phyloP scores from a whole-genome alignment of 2,797 vertebrate genomes.

The Cygnus olor region DNA sequence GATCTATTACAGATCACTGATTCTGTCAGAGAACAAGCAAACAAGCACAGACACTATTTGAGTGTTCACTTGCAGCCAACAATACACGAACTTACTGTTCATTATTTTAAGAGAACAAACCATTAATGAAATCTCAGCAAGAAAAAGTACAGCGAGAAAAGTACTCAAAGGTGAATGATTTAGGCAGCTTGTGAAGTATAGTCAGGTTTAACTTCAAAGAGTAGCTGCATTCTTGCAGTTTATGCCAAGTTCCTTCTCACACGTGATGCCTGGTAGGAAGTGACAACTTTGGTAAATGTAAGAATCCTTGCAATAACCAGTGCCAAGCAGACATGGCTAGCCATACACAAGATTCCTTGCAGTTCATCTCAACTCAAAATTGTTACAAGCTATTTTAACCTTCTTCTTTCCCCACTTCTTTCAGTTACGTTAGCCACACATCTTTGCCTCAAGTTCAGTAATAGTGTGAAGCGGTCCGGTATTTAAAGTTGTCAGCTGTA shows the following conservation, averaged over 20 bases:
- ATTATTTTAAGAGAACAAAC: background rate
- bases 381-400: background rate
- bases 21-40: conserved; percentile 29
- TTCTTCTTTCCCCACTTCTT: background rate
- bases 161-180: background rate
- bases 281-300: background rate
- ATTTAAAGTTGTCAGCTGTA: conserved; percentile 10
- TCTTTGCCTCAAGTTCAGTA: background rate
- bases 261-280: background rate
- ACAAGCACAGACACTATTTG: background rate
- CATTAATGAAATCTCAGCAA: background rate
- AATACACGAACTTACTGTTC: background rate
- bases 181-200: conserved; percentile 5
- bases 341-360: background rate
- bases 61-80: conserved; percentile 4
- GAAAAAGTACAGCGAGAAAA: background rate
- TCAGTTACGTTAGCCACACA: background rate
- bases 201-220: conserved; percentile 9
- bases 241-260: background rate
- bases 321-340: background rate
- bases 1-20: background rate
- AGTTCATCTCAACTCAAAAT: background rate
- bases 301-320: background rate
- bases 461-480: background rate
- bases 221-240: background rate